These are phyloP conservation scores for Amblyopsis rosae DNA, from an alignment of 2,113 vertebrate species.

Conservation along the genomic window DNA sequence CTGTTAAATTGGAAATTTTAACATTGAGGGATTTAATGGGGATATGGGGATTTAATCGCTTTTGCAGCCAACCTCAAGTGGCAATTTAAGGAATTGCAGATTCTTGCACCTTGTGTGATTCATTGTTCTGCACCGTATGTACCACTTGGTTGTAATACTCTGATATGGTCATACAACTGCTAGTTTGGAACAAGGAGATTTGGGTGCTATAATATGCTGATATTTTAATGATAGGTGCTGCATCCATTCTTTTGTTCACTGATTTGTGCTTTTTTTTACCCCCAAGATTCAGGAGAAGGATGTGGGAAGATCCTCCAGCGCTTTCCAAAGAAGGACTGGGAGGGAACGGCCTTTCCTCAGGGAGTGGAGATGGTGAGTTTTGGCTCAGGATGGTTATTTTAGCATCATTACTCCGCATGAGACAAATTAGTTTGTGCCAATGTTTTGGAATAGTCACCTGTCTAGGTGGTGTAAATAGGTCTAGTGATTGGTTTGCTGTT, in stretches of 20 bases:
- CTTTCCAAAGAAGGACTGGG: constrained; percentile 96
- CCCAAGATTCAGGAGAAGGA: constrained; percentile 87
- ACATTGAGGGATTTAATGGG: too few species aligned
- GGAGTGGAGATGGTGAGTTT: constrained; percentile 97
- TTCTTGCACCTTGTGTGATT: too few species aligned
- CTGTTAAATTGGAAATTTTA: too few species aligned
- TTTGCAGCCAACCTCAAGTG: too few species aligned
- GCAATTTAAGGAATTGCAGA: too few species aligned
- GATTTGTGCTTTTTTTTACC: constrained; percentile 25
- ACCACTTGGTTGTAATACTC: not conserved
- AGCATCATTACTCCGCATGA: not conserved
- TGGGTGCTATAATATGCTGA: not conserved
- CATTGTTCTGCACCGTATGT: too few species aligned
- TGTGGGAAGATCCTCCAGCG: constrained; percentile 97
- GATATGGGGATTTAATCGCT: too few species aligned
- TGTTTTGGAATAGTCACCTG: too few species aligned
- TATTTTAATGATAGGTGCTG: not conserved
- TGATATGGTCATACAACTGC: not conserved
- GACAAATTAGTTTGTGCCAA: too few species aligned
- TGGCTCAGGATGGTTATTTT: not conserved
- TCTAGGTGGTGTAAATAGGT: too few species aligned
- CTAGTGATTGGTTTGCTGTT: too few species aligned
- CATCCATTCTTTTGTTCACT: constrained; percentile 1
- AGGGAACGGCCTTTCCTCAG: constrained; percentile 95
- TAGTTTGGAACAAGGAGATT: not conserved